Conservation (phyloP, 2,888 invertebrate genomes). For the Campoplex nolae region DNA sequence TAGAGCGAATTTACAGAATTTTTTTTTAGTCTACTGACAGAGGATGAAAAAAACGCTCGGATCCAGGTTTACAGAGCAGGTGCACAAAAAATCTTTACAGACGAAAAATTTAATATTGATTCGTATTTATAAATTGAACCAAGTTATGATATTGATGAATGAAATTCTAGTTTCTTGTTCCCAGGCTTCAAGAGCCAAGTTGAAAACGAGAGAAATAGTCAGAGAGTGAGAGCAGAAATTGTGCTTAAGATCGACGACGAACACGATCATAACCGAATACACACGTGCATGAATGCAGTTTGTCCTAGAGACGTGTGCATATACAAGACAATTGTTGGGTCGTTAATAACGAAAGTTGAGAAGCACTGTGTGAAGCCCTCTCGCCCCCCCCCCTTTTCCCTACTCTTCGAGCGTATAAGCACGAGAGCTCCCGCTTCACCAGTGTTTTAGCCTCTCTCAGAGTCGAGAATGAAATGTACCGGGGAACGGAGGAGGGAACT, state of each 20-base stretch:
- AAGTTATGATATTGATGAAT: background rate
- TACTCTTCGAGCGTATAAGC: background rate
- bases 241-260: background rate
- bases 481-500: conserved; percentile 14
- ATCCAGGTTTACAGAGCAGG: no score
- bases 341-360: conserved; percentile 9
- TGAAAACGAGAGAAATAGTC: background rate
- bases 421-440: background rate
- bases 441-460: background rate
- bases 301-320: background rate
- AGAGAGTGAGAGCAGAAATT: background rate
- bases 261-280: background rate
- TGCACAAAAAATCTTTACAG: no score
- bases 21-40: no score
- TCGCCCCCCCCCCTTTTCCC: background rate
- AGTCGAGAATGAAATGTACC: conserved; percentile 16
- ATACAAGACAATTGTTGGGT: background rate
- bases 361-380: background rate
- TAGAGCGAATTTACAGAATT: no score
- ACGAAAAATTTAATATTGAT: no score
- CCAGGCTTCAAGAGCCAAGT: background rate
- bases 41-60: no score
- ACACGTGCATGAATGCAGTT: background rate
- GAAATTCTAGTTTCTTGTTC: background rate
- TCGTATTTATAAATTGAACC: background rate